Evolutionary conservation across 2,797 vertebrate genomes (phyloP), one percentile per base, ranked within the genome.

Genomic region (Hypotaenidia okinawae): DNA sequence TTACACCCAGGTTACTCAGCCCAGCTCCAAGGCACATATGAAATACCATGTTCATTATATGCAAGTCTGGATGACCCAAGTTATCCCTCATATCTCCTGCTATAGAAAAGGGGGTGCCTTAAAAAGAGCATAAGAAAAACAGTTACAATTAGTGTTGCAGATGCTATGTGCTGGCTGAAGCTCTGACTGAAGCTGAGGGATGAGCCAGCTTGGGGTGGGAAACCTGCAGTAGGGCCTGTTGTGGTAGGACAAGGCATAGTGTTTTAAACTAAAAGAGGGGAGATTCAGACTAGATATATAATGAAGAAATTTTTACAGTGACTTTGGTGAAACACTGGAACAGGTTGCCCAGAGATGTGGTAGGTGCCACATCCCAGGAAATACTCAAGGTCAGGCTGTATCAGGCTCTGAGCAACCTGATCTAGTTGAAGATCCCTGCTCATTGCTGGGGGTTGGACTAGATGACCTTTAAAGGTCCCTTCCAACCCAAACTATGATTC

Each of bases 1-100:
- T 96, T 95, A 91, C 93, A 92, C 79, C 82, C 63, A 95, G 85
- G 61, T 94, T 96, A 94, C 83, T 59, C 66, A 93, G 93, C 73
- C 92, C 41, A 70, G 89, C 79, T 93, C 69, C 13, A 16, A 96
- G 73, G 49, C 47, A 43, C 16, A 25, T 93, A 92, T 90, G 90
- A 96, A 97, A 95, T 94, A 96, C 49, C 49, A 49, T 37, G 52
- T 83, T 96, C 87, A 86, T 95, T 93, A 92, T 28, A 52, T 63
- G 58, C 78, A 89, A 77, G 84, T 91, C 92, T 91, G 57, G 86
- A 83, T 67, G 76, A 92, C 61, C 17, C 61, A 68, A 90, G 66
- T 93, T 94, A 87, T 96, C 93, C 92, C 64, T 70, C 47, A 28
- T 90, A 58, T 76, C 51, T 91, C 79, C 47, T 82, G 25, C 59